Percentiles rank a stretch among this genome's conserved stretches.
These are phyloP conservation scores for Craniophora ligustri DNA, from an alignment of 2,888 invertebrate genomes.

Conservation along the genomic window DNA sequence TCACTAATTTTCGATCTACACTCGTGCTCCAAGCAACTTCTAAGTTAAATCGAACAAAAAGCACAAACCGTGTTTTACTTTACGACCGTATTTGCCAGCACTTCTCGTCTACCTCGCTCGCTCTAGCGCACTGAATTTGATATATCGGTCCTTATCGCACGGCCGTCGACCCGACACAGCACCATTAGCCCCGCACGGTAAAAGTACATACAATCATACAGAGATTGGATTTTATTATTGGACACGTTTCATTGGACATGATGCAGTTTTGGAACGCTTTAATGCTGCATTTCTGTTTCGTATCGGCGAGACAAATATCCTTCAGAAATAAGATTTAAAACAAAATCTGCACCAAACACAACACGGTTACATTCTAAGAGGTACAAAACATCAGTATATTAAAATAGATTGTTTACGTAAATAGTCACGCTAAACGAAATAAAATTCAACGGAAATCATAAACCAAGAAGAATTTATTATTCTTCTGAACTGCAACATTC, in stretches of 20 bases:
- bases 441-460: slow-evolving; percentile 50
- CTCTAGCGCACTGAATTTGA: slow-evolving; percentile 34
- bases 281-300: slow-evolving; percentile 7
- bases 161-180: slow-evolving; percentile 76
- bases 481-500: slow-evolving; percentile 29
- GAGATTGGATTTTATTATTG: slow-evolving; percentile 61
- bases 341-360: not conserved
- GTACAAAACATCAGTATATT: slow-evolving; percentile 17
- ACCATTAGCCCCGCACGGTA: slow-evolving; percentile 66
- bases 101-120: slow-evolving; percentile 58
- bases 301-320: not conserved
- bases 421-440: slow-evolving; percentile 24
- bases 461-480: slow-evolving; percentile 40
- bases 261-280: slow-evolving; percentile 38
- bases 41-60: slow-evolving; percentile 71
- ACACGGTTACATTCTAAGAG: slow-evolving; percentile 21
- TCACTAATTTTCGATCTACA: slow-evolving; percentile 51
- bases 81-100: slow-evolving; percentile 75
- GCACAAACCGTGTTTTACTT: slow-evolving; percentile 74
- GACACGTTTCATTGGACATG: slow-evolving; percentile 57
- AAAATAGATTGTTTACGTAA: slow-evolving; percentile 20
- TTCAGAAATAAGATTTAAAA: not conserved
- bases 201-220: slow-evolving; percentile 66
- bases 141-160: slow-evolving; percentile 61
- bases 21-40: slow-evolving; percentile 59